Evolutionary conservation across 2,797 vertebrate genomes (phyloP).

Genomic region (Myotis myotis): DNA sequence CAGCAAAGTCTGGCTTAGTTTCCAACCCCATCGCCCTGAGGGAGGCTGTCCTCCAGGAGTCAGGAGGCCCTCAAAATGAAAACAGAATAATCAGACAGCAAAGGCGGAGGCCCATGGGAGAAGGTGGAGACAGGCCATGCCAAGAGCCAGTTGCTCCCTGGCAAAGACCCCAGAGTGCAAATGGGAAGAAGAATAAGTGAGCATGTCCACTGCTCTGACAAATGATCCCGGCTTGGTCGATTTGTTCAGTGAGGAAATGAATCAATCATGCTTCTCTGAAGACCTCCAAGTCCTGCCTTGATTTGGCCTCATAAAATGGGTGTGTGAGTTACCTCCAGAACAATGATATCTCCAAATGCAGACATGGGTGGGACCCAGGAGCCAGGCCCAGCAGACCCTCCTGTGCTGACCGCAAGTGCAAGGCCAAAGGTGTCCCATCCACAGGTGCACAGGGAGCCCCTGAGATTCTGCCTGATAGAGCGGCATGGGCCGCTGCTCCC

Average conservation of each 20-base stretch:
- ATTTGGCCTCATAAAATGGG: constrained; percentile 8
- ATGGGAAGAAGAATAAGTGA: constrained; percentile 31
- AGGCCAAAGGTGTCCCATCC: not conserved
- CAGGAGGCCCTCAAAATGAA: constrained; percentile 18
- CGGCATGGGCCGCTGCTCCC: not conserved
- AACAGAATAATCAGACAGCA: constrained; percentile 30
- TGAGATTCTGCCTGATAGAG: not conserved
- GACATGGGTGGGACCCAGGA: not conserved
- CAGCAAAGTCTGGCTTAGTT: not conserved
- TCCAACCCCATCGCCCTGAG: not conserved
- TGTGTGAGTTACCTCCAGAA: not conserved
- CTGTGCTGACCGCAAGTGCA: not conserved
- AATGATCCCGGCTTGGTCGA: not conserved
- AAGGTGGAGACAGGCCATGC: not conserved
- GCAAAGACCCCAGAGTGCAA: not conserved
- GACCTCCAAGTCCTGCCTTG: constrained; percentile 3
- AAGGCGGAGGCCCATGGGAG: not conserved
- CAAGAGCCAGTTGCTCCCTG: constrained; percentile 24
- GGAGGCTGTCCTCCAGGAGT: not conserved
- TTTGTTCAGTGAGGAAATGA: constrained; percentile 30
- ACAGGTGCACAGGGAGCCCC: not conserved
- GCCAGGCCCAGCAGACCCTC: not conserved
- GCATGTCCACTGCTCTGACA: not conserved
- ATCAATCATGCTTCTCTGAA: constrained; percentile 20
- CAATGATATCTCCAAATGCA: not conserved